phyloP scores from a whole-genome alignment of 2,113 vertebrate species.

The Coracopsis vasa region DNA sequence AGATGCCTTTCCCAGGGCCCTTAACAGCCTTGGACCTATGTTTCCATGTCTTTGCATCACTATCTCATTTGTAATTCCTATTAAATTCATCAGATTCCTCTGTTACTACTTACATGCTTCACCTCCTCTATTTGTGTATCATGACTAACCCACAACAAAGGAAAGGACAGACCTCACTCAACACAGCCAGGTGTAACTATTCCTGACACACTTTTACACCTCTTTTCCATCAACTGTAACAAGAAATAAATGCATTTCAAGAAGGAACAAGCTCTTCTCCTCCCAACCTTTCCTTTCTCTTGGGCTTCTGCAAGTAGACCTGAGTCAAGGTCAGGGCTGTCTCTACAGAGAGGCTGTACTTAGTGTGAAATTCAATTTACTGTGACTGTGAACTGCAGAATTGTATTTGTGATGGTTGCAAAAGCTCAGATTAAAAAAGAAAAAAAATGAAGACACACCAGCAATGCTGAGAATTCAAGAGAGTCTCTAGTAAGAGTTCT shows the following conservation, averaged over 20 bases:
- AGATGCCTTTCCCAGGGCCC: not conserved
- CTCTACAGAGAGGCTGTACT: not conserved
- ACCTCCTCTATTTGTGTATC: not conserved
- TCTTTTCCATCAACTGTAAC: not conserved
- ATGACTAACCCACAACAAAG: not conserved
- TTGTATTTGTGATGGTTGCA: not conserved
- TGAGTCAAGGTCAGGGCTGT: not conserved
- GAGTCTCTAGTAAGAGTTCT: not conserved
- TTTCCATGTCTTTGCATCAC: not conserved
- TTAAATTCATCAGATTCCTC: not conserved
- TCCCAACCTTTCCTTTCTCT: not conserved
- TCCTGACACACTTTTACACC: not conserved
- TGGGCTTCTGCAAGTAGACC: not conserved
- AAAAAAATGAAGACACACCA: not conserved
- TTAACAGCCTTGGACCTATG: not conserved
- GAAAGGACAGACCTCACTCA: not conserved
- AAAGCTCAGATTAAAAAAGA: not conserved
- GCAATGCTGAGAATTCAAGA: not conserved
- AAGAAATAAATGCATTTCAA: not conserved
- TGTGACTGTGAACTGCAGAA: not conserved
- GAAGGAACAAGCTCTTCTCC: not conserved
- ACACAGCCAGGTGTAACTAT: not conserved
- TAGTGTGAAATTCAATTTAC: conserved; percentile 7
- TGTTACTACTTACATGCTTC: not conserved
- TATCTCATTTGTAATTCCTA: not conserved